These are phyloP conservation scores for Syngnathus typhle DNA, from an alignment of 2,113 vertebrate species.

Conservation along the genomic window DNA sequence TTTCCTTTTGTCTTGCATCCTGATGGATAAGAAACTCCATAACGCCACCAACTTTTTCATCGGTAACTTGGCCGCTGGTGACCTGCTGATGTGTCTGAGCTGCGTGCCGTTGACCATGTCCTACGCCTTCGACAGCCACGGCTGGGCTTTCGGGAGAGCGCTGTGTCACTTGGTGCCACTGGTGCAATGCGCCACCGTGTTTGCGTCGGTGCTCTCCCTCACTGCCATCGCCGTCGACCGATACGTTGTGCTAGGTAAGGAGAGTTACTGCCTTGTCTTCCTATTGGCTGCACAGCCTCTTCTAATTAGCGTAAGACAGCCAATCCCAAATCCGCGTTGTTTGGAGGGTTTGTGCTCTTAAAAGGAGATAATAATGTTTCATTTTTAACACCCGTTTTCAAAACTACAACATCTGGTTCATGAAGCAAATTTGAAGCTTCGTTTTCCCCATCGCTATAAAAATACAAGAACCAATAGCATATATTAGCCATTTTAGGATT, in stretches of 20 bases:
- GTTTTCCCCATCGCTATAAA: too few relatives aligned
- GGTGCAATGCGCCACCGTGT: constrained; percentile 71
- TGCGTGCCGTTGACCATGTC: constrained; percentile 74
- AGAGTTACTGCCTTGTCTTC: neutral
- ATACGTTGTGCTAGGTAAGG: constrained; percentile 70
- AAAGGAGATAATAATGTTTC: too few relatives aligned
- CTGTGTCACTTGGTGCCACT: constrained; percentile 72
- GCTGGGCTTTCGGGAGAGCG: constrained; percentile 72
- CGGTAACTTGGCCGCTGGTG: constrained; percentile 71
- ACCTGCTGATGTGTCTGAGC: constrained; percentile 76
- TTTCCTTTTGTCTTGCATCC: constrained; percentile 70
- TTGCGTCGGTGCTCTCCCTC: constrained; percentile 72
- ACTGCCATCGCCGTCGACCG: constrained; percentile 75
- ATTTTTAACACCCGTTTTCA: too few relatives aligned
- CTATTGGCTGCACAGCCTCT: too few relatives aligned
- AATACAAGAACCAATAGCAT: too few relatives aligned
- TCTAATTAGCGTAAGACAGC: too few relatives aligned
- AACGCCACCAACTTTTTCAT: constrained; percentile 77
- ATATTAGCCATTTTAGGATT: too few relatives aligned
- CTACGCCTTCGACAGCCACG: constrained; percentile 69
- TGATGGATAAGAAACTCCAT: constrained; percentile 73
- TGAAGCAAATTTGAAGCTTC: too few relatives aligned
- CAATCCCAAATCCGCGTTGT: too few relatives aligned
- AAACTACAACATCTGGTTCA: too few relatives aligned
- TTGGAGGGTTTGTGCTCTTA: too few relatives aligned